Evolutionary conservation across 2,113 vertebrate genomes (phyloP).

Genomic region (Syngnathoides biaculeatus): DNA sequence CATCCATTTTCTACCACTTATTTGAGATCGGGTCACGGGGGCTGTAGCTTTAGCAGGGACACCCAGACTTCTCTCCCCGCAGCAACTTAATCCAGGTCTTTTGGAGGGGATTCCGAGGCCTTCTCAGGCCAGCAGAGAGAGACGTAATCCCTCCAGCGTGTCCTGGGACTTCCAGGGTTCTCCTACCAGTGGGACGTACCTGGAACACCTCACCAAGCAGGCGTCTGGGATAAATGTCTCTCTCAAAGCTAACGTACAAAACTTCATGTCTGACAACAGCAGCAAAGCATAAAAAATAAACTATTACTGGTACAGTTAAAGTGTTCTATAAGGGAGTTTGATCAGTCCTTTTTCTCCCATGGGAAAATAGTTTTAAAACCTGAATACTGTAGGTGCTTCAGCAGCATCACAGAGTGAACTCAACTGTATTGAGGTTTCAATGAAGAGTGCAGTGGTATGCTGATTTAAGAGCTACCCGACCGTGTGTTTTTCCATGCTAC

Average conservation of each 20-base stretch:
- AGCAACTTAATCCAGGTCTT: too few relatives aligned
- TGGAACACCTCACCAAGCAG: too few relatives aligned
- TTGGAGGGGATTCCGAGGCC: too few relatives aligned
- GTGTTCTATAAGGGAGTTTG: neutral
- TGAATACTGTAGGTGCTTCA: neutral
- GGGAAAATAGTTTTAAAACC: neutral
- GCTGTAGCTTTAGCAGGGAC: too few relatives aligned
- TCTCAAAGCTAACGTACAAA: neutral
- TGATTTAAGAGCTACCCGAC: neutral
- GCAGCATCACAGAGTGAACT: neutral
- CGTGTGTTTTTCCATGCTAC: neutral
- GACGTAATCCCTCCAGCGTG: too few relatives aligned
- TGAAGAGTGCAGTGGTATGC: neutral
- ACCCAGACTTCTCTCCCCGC: too few relatives aligned
- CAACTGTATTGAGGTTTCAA: neutral
- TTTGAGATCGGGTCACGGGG: too few relatives aligned
- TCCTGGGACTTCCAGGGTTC: too few relatives aligned
- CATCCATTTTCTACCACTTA: too few relatives aligned
- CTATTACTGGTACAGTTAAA: neutral
- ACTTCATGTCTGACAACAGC: neutral
- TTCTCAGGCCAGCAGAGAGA: too few relatives aligned
- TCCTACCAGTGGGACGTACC: too few relatives aligned
- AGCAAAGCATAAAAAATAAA: neutral
- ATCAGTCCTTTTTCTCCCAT: neutral
- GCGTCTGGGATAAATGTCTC: too few relatives aligned